Conservation (phyloP, 2,888 invertebrate genomes). For the Sphecodes monilicornis region DNA sequence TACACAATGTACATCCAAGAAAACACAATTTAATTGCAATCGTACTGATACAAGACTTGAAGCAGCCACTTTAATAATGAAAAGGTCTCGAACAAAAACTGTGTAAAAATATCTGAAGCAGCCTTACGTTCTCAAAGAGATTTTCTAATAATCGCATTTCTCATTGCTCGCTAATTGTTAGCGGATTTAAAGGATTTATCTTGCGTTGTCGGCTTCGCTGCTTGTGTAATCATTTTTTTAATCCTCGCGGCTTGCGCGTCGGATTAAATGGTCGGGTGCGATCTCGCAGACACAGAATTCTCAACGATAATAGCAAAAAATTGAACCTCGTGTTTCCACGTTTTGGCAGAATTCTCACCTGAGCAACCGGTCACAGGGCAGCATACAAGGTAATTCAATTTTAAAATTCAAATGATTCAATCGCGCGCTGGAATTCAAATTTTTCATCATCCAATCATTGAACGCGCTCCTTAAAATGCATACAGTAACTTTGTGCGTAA, state of each 20-base stretch:
- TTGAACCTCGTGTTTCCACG: neutral
- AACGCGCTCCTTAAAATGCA: no score
- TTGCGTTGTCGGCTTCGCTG: neutral
- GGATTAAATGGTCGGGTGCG: slow-evolving; percentile 23
- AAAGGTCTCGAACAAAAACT: neutral
- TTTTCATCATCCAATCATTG: no score
- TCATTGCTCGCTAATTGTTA: neutral
- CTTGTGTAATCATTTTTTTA: slow-evolving; percentile 16
- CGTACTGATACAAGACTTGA: neutral
- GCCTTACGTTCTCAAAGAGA: neutral
- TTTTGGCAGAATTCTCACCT: neutral
- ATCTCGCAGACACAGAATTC: neutral
- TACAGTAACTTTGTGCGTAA: no score
- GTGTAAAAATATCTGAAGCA: neutral
- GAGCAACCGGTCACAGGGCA: neutral
- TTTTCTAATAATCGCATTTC: neutral
- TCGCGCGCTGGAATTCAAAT: no score
- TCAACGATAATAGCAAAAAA: neutral
- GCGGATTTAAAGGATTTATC: neutral
- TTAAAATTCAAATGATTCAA: neutral
- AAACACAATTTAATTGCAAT: no score
- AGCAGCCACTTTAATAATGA: neutral
- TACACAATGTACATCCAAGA: neutral
- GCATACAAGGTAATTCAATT: neutral
- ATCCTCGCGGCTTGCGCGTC: neutral